Base-by-base conservation (phyloP, 64 coral and sea anemone species). In the Orbicella faveolata region DNA sequence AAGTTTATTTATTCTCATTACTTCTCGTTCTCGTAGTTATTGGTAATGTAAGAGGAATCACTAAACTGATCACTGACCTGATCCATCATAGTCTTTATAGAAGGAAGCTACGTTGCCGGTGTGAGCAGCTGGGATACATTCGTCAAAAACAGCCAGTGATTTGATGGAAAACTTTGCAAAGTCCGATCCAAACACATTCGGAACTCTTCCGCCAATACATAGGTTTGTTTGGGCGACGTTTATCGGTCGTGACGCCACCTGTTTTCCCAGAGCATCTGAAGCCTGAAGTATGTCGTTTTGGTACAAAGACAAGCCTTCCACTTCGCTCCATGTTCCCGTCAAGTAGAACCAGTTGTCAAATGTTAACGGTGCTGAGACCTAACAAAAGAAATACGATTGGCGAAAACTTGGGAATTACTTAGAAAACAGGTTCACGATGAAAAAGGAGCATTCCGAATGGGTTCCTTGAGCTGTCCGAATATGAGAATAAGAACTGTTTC, bases 111-210 rank as follows among this genome's bases (percentile, higher is more conserved):
- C 23, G 88, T 52, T 39, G 77, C 25, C 26, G 1, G 79, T 19
- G 86, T 88, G 23, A 35, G 51, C 33, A 88, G 95, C 83, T 51
- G 72, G 88, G 48, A 97, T 94, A 26, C 80, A 73, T 37, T 88
- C 78, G 35, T 97, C 90, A 61, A 97, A 97, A 23, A 97, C 84
- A 30, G 90, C 95, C 77, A 97, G 36, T 2, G 91, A 93, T 77
- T 84, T 78, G 8, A 97, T 94, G 19, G 76, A 87, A 88, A 97
- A 97, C 68, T 88, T 90, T 12, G 88, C 95, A 48, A 89, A 93
- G 72, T 90, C 84, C 35, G 95, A 76, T 59, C 63, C 87, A 34
- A 89, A 90, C 8, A 88, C 78, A n/a, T 89, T 92, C 9, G 93
- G 89, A 12, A 97, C 79, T 68, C 93, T 90, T 10, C 95, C 79